Evolutionary conservation across 1,140 invertebrate species (phyloP).

Genomic region (Drosophila equinoxialis): DNA sequence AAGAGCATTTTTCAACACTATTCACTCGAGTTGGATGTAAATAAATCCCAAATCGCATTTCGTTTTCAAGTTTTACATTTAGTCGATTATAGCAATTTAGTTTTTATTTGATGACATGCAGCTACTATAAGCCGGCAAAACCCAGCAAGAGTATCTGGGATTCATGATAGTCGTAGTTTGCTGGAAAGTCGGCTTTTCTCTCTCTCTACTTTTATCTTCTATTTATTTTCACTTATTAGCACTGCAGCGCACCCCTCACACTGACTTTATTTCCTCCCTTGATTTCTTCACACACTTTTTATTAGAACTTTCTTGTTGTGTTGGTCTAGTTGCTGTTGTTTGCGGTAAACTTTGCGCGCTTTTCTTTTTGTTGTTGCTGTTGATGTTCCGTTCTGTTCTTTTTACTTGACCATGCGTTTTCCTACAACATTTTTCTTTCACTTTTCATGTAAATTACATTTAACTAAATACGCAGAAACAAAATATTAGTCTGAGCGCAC

Average conservation of each 20-base stretch:
- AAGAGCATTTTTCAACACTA: too few species aligned
- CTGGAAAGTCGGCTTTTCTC: background rate
- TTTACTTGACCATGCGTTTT: constrained; percentile 38
- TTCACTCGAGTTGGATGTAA: too few species aligned
- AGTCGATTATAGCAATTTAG: too few species aligned
- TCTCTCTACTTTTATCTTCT: constrained; percentile 56
- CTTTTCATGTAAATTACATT: background rate
- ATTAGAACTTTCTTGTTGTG: background rate
- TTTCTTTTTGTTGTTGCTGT: constrained; percentile 36
- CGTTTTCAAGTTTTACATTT: too few species aligned
- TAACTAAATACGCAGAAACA: background rate
- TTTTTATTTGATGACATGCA: too few species aligned
- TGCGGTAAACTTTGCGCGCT: constrained; percentile 17
- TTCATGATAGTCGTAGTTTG: background rate
- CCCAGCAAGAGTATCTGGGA: background rate
- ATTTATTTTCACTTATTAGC: constrained; percentile 77
- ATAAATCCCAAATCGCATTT: too few species aligned
- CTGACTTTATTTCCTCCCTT: background rate
- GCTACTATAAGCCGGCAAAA: background rate
- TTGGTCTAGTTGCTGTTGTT: constrained; percentile 13
- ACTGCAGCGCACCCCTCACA: constrained; percentile 38
- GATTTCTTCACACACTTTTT: background rate
- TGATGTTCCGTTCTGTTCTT: constrained; percentile 12
- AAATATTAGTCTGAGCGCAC: background rate
- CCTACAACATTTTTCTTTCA: constrained; percentile 41